Evolutionary conservation across 2,888 invertebrate species (phyloP), one percentile per base, ranked within the genome.

Genomic region (Orthosia cruda): DNA sequence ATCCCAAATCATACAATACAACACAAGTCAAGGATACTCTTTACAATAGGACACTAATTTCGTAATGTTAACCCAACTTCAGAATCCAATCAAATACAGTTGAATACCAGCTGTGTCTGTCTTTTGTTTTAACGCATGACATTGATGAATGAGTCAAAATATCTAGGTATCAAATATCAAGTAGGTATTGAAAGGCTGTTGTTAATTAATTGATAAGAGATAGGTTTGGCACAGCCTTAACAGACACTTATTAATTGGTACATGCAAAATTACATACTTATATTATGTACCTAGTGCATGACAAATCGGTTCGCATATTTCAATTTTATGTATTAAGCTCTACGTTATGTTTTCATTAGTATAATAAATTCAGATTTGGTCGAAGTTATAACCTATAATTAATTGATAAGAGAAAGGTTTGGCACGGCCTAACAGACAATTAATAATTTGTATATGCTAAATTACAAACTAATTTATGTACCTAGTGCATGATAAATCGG

Each of bases 401-500:
- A 70, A 71, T 71, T 64, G 68, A 68, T 57, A 58, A 71, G 61
- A 78, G 87, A 84, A 80, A 84, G 64, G 74, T 45, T 74, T 55
- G 40, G 57, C 71, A 57, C 32, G 3, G 49, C n/a, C 26, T 74
- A 74, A 74, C 85, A 77, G 81, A 32, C 74, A 76, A 58, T 40
- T 47, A 45, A 73, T 83, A 67, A 80, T 80, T 74, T 23, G 32
- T 32, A 20, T 16, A 11, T 40, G n/a, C 47, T 49, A 20, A 55
- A 74, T 80, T 55, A 55, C n/a, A 16, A 32, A 4, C 26, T 20
- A 9, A 23, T 26, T 20, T 70, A 20, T 71, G 32, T 26, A 26
- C 26, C 26, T 4, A 26, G 26, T 26, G 26, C 26, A 26, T 26
- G 15, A 26, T 15, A 20, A n/a, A 78, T 78, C 15, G 3, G 4